Evolutionary conservation across 92 coral and sea anemone genomes (phyloP).

Genomic region (Actinernus sp.): DNA sequence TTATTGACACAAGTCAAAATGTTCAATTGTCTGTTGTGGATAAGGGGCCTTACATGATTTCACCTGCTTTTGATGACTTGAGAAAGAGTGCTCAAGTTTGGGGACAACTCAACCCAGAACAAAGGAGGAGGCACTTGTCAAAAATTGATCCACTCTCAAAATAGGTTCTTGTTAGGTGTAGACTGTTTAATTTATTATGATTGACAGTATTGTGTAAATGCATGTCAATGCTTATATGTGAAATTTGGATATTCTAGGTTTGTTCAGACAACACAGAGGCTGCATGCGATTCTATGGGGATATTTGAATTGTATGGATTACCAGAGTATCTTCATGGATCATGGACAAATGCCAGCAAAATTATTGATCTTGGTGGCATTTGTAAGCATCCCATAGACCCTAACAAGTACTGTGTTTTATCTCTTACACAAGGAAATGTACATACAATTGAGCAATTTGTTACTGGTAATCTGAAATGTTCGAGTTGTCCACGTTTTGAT

Average conservation of each 20-base stretch:
- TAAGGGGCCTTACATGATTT: slow-evolving; percentile 2
- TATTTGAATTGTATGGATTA: not conserved
- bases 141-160: not conserved
- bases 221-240: too few relatives aligned
- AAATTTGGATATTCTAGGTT: too few relatives aligned
- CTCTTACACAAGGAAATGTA: too few relatives aligned
- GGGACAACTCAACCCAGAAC: not conserved
- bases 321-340: not conserved
- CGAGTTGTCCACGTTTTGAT: too few relatives aligned
- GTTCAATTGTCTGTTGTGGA: not conserved
- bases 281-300: not conserved
- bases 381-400: too few relatives aligned
- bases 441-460: too few relatives aligned
- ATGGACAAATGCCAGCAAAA: not conserved
- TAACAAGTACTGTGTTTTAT: too few relatives aligned
- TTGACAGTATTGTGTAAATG: too few relatives aligned
- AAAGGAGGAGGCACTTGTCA: not conserved
- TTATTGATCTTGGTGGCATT: not conserved
- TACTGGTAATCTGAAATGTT: too few relatives aligned
- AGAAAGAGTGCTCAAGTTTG: not conserved
- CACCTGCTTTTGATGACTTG: not conserved
- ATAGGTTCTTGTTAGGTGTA: not conserved
- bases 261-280: too few relatives aligned
- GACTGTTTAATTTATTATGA: not conserved
- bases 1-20: not conserved